Base-by-base conservation (phyloP, 2,113 vertebrate genomes). In the Oncorhynchus clarkii region DNA sequence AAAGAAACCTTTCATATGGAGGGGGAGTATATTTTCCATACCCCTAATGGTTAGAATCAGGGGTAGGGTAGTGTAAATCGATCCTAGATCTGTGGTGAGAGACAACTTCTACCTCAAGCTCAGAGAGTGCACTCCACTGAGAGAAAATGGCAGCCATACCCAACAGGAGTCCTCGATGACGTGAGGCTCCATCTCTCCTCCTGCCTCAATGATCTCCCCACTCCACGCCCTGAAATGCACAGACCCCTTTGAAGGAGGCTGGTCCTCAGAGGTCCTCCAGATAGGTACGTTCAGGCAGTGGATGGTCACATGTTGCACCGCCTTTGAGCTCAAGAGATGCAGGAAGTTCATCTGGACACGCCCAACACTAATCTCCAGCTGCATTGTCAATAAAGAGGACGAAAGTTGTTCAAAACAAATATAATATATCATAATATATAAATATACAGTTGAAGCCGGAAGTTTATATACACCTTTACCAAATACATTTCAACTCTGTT, bases 281-380 rank as follows among this genome's bases (percentile, higher is more conserved):
- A 98, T 91, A 0, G 96, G 92, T 48, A 95, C 72, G 65, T 98
- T 97, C 48, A 98, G 91, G 91, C 97, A 99, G 92, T 98, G 97
- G 90, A 99, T 92, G 86, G 94, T 95, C 92, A 99, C 92, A 75
- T 96, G 95, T 88, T 99, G 97, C n/a, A 95, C 94, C 2, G 95
- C 97, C 87, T 96, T 95, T 0, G 95, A 95, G 89, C 96, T 99
- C 85, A 99, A 92, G 84, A 99, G 93, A n/a, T 97, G 96, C 67
- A 99, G 92, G 83, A 99, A 99, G 84, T 98, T 99, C 95, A 99
- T 94, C 91, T 99, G 97, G 73, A 98, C 96, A n/a, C 92, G 90
- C 6, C 95, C 95, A 0, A 96, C 70, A 34, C 83, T 94, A 57
- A 98, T 93, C 74, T 95, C 92, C 81, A 97, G 91, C 97, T 99